A percentile compares a stretch with the other conserved stretches of the same genome.
Evolutionary conservation across 1,140 invertebrate species (phyloP).

Genomic region (Hyphantria cunea): DNA sequence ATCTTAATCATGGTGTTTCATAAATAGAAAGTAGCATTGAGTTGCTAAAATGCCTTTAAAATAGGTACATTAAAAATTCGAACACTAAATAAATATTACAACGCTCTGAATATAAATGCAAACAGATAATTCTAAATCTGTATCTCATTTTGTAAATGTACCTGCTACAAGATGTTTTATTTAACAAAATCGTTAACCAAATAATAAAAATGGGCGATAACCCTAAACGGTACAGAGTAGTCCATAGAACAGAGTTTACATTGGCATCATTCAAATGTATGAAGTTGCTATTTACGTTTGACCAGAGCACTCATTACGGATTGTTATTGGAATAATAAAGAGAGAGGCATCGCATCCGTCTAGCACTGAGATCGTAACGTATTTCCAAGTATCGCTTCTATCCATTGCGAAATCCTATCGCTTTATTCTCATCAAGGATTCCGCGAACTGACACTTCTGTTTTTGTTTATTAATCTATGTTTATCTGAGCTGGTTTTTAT

Average conservation of each 20-base stretch:
- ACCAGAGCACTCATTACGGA: constrained; percentile 79
- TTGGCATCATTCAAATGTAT: constrained; percentile 78
- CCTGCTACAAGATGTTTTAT: neutral
- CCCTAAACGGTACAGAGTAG: constrained; percentile 61
- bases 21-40: too few relatives aligned
- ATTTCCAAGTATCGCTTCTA: constrained; percentile 62
- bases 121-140: neutral
- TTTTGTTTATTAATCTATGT: constrained; percentile 75
- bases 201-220: constrained; percentile 29
- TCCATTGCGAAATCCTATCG: constrained; percentile 72
- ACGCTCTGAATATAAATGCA: too few relatives aligned
- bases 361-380: constrained; percentile 63
- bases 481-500: constrained; percentile 64
- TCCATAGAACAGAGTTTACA: constrained; percentile 72
- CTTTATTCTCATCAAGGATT: constrained; percentile 66
- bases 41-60: too few relatives aligned
- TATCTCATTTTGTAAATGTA: neutral
- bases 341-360: constrained; percentile 65
- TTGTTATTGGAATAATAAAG: constrained; percentile 82
- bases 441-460: constrained; percentile 75
- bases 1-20: too few relatives aligned
- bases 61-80: too few relatives aligned
- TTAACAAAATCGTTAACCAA: neutral
- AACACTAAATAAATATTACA: too few relatives aligned
- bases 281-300: constrained; percentile 79